A percentile compares a stretch with the other conserved stretches of the same genome.
phyloP scores from a whole-genome alignment of 2,888 invertebrate genomes.

The Spodoptera picta region DNA sequence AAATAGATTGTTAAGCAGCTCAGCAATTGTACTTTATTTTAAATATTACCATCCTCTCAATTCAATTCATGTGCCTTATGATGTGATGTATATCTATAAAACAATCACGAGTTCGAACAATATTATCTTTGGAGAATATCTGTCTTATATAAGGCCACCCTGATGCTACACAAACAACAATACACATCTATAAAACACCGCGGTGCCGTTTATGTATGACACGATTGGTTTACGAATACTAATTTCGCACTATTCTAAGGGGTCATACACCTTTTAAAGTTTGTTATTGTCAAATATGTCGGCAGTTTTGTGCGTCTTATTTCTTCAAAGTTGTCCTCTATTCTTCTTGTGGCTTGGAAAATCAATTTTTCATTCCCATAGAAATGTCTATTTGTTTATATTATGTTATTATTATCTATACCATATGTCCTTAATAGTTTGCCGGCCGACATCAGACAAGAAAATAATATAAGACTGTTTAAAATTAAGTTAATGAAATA shows the following conservation, averaged over 20 bases:
- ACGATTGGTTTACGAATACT: constrained; percentile 47
- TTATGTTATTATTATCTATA: too few species aligned
- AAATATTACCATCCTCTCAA: too few species aligned
- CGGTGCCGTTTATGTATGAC: constrained; percentile 39
- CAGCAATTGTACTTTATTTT: too few species aligned
- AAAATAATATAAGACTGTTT: too few species aligned
- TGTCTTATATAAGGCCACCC: constrained; percentile 37
- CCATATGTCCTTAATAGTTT: too few species aligned
- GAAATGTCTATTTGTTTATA: too few species aligned
- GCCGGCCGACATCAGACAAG: too few species aligned
- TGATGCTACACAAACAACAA: constrained; percentile 41
- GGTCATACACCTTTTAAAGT: constrained; percentile 49
- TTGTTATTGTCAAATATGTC: constrained; percentile 50
- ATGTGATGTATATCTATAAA: constrained; percentile 21
- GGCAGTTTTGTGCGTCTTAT: constrained; percentile 34
- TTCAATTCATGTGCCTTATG: too few species aligned
- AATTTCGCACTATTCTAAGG: constrained; percentile 49
- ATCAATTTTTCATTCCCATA: background rate
- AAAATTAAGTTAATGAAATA: too few species aligned
- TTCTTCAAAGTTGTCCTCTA: constrained; percentile 20
- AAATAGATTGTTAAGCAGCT: too few species aligned
- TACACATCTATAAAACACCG: constrained; percentile 38
- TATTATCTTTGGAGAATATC: constrained; percentile 56
- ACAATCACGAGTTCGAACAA: constrained; percentile 52
- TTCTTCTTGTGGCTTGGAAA: constrained; percentile 6